phyloP scores from a whole-genome alignment of 2,888 invertebrate genomes.

The Eupelmus urozonus region DNA sequence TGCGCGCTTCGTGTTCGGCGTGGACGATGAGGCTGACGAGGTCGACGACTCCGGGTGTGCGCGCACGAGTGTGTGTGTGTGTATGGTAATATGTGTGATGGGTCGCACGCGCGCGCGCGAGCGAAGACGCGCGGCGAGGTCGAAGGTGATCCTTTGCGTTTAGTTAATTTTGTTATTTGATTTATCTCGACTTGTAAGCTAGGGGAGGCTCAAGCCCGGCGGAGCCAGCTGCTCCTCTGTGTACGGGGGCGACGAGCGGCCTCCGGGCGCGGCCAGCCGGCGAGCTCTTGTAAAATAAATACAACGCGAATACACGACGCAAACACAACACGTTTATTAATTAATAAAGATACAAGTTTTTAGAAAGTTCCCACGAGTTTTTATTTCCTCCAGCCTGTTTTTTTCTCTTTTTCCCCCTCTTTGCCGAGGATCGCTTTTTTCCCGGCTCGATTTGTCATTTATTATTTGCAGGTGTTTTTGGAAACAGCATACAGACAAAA shows the following conservation, averaged over 20 bases:
- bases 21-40: slow-evolving; percentile 26
- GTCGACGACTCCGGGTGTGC: slow-evolving; percentile 32
- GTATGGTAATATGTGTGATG: too few species aligned
- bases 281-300: slow-evolving; percentile 76
- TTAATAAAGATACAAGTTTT: slow-evolving; percentile 77
- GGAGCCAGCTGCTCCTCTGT: too few species aligned
- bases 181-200: slow-evolving; percentile 70
- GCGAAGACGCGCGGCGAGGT: too few species aligned
- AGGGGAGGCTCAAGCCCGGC: slow-evolving; percentile 5
- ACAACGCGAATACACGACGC: slow-evolving; percentile 68
- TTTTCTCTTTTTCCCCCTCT: too few species aligned
- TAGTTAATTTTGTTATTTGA: slow-evolving; percentile 78
- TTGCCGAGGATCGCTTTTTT: slow-evolving; percentile 2
- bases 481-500: too few species aligned
- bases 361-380: slow-evolving; percentile 65
- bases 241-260: too few species aligned
- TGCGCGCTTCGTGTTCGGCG: slow-evolving; percentile 40
- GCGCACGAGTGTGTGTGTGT: not conserved
- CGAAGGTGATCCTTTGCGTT: slow-evolving; percentile 72
- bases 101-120: too few species aligned
- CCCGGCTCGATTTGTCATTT: too few species aligned
- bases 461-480: too few species aligned
- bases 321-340: slow-evolving; percentile 76
- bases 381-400: slow-evolving; percentile 17
- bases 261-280: slow-evolving; percentile 57